Conservation (phyloP, 2,113 vertebrate species). For the Psilopsiagon aurifrons region DNA sequence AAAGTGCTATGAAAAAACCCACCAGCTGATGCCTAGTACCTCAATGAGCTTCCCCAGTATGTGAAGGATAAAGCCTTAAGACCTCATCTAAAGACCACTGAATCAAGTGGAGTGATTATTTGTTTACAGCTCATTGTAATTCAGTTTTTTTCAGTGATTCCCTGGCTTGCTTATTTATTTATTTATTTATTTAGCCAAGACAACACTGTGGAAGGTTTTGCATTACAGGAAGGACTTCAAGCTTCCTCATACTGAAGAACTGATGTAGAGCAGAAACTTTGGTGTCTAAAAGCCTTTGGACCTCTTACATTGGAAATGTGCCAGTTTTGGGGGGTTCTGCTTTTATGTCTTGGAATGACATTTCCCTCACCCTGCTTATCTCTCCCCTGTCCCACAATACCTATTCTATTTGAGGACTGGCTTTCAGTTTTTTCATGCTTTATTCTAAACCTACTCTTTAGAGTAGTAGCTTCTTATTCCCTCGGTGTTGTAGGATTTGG, state of each 20-base stretch:
- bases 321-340: neutral
- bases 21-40: neutral
- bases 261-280: rapidly evolving
- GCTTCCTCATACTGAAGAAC: neutral
- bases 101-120: neutral
- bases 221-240: neutral
- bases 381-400: neutral
- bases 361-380: neutral
- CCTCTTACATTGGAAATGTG: rapidly evolving
- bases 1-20: neutral
- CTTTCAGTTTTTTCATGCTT: neutral
- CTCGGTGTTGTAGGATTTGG: neutral
- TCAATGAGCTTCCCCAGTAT: neutral
- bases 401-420: neutral
- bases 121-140: neutral
- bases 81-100: neutral
- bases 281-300: neutral
- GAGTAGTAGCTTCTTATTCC: neutral
- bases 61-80: neutral
- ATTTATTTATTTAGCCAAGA: neutral
- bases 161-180: neutral
- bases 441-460: neutral
- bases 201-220: neutral
- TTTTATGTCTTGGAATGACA: neutral
- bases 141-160: neutral